A percentile compares a stretch with the other conserved stretches of the same genome.
phyloP scores from a whole-genome alignment of 2,888 invertebrate genomes.

The Microplitis manilae region DNA sequence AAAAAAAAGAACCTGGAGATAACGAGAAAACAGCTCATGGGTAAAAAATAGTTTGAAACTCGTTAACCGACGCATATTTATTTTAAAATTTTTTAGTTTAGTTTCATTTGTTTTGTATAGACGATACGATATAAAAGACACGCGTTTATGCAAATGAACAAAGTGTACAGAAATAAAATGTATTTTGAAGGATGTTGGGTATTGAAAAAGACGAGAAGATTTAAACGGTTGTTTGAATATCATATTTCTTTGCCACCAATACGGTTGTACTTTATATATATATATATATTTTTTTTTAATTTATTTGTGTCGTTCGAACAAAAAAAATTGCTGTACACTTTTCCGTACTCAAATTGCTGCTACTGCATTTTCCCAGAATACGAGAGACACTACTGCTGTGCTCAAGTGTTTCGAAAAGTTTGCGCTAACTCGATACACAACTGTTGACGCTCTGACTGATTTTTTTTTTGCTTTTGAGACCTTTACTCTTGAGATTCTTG shows the following conservation, averaged over 20 bases:
- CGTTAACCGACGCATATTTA: slow-evolving; percentile 43
- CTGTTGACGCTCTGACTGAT: neutral
- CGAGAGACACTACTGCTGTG: neutral
- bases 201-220: slow-evolving; percentile 13
- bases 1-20: slow-evolving; percentile 44
- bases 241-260: slow-evolving; percentile 18
- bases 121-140: slow-evolving; percentile 6
- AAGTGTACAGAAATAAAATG: slow-evolving; percentile 23
- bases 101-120: neutral
- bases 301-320: slow-evolving; percentile 22
- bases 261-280: slow-evolving; percentile 11
- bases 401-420: slow-evolving; percentile 11
- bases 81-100: neutral
- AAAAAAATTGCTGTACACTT: slow-evolving; percentile 12
- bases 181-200: slow-evolving; percentile 31
- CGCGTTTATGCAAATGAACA: slow-evolving; percentile 27
- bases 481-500: neutral
- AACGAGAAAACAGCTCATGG: slow-evolving; percentile 51
- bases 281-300: slow-evolving; percentile 4
- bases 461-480: neutral
- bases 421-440: slow-evolving; percentile 7
- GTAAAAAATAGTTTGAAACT: slow-evolving; percentile 53
- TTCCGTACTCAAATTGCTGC: slow-evolving; percentile 1
- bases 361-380: neutral
- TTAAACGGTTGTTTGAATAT: slow-evolving; percentile 36